These are phyloP conservation scores for Platysternon megacephalum DNA, from an alignment of 2,113 vertebrate genomes.

Conservation along the genomic window DNA sequence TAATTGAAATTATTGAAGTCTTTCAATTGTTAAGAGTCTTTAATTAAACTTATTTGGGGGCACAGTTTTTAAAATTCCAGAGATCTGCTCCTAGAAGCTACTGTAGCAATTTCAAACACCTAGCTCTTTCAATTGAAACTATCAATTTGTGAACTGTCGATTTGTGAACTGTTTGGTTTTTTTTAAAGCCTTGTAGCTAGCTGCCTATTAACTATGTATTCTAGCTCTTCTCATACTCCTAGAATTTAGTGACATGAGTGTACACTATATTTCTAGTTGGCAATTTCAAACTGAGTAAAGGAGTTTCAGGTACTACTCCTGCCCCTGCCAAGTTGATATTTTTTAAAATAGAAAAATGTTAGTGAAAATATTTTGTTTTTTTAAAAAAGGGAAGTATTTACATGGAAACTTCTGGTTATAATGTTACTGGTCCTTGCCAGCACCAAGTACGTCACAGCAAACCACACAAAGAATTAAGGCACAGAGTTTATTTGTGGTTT, in stretches of 20 bases:
- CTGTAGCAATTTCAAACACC: not conserved
- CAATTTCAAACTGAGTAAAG: not conserved
- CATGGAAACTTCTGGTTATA: not conserved
- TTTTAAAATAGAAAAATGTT: too few species aligned
- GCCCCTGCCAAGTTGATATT: not conserved
- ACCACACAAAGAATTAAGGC: not conserved
- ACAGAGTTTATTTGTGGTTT: not conserved
- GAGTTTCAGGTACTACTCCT: not conserved
- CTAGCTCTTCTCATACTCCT: not conserved
- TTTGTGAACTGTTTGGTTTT: too few species aligned
- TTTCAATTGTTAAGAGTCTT: not conserved
- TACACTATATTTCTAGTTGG: not conserved
- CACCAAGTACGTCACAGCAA: not conserved
- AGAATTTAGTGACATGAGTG: not conserved
- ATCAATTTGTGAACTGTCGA: not conserved
- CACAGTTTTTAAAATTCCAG: not conserved
- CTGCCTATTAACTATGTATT: not conserved
- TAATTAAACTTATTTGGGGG: not conserved
- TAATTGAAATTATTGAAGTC: too few species aligned
- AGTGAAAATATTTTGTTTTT: too few species aligned
- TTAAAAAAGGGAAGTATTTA: not conserved
- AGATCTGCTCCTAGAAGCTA: not conserved
- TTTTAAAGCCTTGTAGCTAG: not conserved
- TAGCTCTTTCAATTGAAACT: too few species aligned
- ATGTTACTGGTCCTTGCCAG: not conserved